Percentiles rank a stretch among this genome's conserved stretches.
Evolutionary conservation across 2,113 vertebrate genomes (phyloP).

Genomic region (Mastomys natalensis): DNA sequence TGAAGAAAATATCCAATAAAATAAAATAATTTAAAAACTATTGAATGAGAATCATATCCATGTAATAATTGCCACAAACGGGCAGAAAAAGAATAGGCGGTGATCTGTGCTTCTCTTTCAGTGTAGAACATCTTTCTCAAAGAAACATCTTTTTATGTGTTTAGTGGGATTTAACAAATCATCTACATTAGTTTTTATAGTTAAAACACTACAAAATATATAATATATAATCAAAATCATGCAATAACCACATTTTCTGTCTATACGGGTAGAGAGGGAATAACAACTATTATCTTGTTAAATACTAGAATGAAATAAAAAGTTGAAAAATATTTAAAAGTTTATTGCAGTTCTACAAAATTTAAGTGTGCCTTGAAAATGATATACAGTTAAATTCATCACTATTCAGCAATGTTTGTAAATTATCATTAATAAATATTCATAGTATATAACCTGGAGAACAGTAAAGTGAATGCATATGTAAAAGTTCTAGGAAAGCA

Average conservation of each 20-base stretch:
- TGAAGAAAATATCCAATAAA: no score
- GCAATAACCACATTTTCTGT: background rate
- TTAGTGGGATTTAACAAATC: background rate
- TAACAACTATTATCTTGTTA: background rate
- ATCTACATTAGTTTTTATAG: background rate
- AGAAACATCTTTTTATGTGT: slow-evolving; percentile 7
- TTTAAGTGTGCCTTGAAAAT: slow-evolving; percentile 18
- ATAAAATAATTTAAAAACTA: no score
- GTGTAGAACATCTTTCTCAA: background rate
- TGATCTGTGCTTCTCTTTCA: background rate
- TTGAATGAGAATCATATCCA: background rate
- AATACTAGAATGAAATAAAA: slow-evolving; percentile 24
- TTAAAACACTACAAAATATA: background rate
- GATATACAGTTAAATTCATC: slow-evolving; percentile 45
- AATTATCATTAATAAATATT: slow-evolving; percentile 64
- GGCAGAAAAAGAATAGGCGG: background rate
- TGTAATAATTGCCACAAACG: background rate
- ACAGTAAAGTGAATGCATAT: slow-evolving; percentile 34
- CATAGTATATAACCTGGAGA: slow-evolving; percentile 48
- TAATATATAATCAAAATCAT: background rate
- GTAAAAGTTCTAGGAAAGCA: slow-evolving; percentile 52
- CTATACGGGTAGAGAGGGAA: background rate
- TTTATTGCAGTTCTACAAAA: slow-evolving; percentile 27
- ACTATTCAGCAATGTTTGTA: slow-evolving; percentile 8
- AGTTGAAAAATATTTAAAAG: background rate